Evolutionary conservation across 1,140 invertebrate genomes (phyloP).

Genomic region (Heliconius hermathena): DNA sequence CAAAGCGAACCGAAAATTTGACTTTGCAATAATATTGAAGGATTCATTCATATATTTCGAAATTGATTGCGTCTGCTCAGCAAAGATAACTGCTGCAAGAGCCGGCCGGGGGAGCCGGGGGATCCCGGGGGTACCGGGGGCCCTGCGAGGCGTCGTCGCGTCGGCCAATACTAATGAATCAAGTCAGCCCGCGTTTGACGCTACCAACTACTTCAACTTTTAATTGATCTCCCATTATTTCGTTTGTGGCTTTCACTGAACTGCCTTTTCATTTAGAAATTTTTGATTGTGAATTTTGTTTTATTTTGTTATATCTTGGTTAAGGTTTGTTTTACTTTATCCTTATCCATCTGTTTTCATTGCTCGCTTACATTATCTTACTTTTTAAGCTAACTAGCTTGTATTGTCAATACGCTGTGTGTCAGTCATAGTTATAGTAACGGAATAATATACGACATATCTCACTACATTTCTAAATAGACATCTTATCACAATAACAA

Average conservation of each 20-base stretch:
- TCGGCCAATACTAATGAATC: constrained; percentile 29
- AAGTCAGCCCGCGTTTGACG: constrained; percentile 25
- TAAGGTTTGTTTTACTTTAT: too few relatives aligned
- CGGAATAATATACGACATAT: too few relatives aligned
- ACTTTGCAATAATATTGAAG: constrained; percentile 7
- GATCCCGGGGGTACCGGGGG: too few relatives aligned
- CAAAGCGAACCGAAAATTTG: background rate
- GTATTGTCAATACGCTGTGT: too few relatives aligned
- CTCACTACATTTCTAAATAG: too few relatives aligned
- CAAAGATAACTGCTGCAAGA: constrained; percentile 16
- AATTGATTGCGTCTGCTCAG: constrained; percentile 19
- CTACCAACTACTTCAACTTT: constrained; percentile 27
- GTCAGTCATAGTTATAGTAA: too few relatives aligned
- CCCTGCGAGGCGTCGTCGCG: background rate
- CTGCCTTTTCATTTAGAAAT: background rate
- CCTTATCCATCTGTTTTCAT: too few relatives aligned
- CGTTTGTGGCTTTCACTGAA: constrained; percentile 16
- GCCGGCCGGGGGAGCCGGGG: constrained; percentile 1
- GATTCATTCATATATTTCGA: constrained; percentile 7
- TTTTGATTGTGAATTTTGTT: background rate
- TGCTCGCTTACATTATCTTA: too few relatives aligned
- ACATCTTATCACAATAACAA: too few relatives aligned
- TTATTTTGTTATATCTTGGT: background rate
- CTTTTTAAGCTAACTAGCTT: too few relatives aligned
- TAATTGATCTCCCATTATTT: constrained; percentile 31